Evolutionary conservation across 2,113 vertebrate species (phyloP), one percentile per base, ranked within the genome.

Genomic region (Geococcyx californianus): DNA sequence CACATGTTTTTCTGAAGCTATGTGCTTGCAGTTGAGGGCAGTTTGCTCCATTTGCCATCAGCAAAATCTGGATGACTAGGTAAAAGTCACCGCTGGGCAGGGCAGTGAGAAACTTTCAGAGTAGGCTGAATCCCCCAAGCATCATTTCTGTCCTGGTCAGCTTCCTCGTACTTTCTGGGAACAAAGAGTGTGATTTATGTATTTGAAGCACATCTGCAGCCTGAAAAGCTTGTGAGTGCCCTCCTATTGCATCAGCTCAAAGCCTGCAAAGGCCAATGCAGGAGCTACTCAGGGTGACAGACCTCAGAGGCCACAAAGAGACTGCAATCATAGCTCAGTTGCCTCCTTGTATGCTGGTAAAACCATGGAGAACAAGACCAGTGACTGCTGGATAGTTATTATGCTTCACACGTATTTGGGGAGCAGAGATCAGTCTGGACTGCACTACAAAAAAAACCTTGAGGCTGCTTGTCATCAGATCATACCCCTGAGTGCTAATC

Each of bases 251-350:
- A 66, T 59, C 2, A 16, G 5, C 36, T 77, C 36, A 54, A 91
- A 93, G 51, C 23, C 52, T 63, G 25, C 7, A 55, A 62, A 72
- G 21, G 16, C 42, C 54, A n/a, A 18, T 13, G 16, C 42, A 84
- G 74, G 56, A 75, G 12, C 24, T 1, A 0, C 13, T 44, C 45
- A 17, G 34, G 9, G 36, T 45, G n/a, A 19, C 31, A 59, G 60
- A 34, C 2, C 38, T 4, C 0, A 3, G 42, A 78, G 42, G 10
- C 9, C 45, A 64, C 0, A 0, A 63, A 47, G 38, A 47, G 18
- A 29, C 23, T 91, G 45, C 84, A 70, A 23, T 26, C 55, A 10
- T 33, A 15, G 36, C 18, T 60, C 5, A 0, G 10, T 33, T 85
- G 6, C 20, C 13, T 84, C 16, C 13, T n/a, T 83, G 11, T 4